A percentile compares a stretch with the other conserved stretches of the same genome.
Evolutionary conservation across 2,797 vertebrate species (phyloP).

Genomic region (Sebastes cheni): DNA sequence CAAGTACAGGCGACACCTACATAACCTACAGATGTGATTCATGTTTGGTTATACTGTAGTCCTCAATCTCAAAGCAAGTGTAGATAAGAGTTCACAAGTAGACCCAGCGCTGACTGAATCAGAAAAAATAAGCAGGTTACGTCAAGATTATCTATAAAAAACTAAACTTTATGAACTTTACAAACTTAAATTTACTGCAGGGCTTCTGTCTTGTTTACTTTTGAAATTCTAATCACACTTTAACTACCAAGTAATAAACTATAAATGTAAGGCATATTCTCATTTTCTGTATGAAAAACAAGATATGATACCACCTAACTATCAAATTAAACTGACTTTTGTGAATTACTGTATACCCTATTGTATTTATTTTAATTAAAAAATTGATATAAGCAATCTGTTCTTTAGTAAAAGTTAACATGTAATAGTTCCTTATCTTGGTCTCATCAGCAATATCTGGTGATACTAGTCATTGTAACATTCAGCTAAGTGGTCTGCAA

Average conservation of each 20-base stretch:
- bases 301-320: not conserved
- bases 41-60: too few relatives aligned
- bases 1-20: not conserved
- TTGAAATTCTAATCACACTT: not conserved
- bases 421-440: not conserved
- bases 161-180: not conserved
- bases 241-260: too few relatives aligned
- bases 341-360: not conserved
- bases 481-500: not conserved
- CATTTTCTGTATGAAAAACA: not conserved
- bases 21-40: not conserved
- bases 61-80: not conserved
- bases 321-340: not conserved
- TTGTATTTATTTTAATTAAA: not conserved
- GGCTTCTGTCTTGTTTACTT: not conserved
- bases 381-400: not conserved
- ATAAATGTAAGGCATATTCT: not conserved
- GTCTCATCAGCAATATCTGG: not conserved
- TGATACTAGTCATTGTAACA: not conserved
- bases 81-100: not conserved
- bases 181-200: not conserved
- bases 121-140: not conserved
- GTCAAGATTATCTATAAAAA: not conserved
- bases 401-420: not conserved
- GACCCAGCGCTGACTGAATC: not conserved